A percentile compares a stretch with the other conserved stretches of the same genome.
These are phyloP conservation scores for Drosophila pruinosa DNA, from an alignment of 1,140 invertebrate genomes.

Conservation along the genomic window DNA sequence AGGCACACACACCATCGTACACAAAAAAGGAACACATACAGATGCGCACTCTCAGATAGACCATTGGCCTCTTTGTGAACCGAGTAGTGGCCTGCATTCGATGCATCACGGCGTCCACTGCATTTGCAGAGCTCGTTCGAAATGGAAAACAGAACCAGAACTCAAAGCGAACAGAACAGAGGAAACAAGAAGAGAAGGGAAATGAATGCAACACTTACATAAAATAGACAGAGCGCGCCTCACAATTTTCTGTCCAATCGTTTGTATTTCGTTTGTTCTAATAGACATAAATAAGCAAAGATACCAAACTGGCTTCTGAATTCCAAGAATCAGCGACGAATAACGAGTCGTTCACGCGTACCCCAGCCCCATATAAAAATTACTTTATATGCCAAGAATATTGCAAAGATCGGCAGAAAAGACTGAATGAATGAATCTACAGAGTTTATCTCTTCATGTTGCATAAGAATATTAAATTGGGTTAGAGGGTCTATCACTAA, in stretches of 20 bases:
- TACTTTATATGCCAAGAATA: conserved; percentile 78
- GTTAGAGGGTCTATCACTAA: neutral
- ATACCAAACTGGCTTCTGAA: conserved; percentile 44
- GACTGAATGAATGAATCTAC: conserved; percentile 3
- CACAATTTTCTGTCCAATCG: conserved; percentile 36
- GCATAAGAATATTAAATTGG: conserved; percentile 49
- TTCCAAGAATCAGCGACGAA: conserved; percentile 58
- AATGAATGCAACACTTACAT: conserved; percentile 26
- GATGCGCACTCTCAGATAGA: neutral
- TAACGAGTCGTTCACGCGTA: too few relatives aligned
- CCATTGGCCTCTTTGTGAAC: conserved; percentile 35
- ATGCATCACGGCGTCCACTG: conserved; percentile 29
- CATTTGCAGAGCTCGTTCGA: conserved; percentile 61
- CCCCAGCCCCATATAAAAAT: conserved; percentile 57
- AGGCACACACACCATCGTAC: neutral
- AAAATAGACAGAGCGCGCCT: conserved; percentile 35
- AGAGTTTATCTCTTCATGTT: conserved; percentile 65
- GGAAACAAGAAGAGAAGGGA: conserved; percentile 9
- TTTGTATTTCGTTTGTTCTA: conserved; percentile 20
- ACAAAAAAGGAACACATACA: neutral
- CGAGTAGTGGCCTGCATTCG: conserved; percentile 38
- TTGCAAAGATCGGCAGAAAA: conserved; percentile 26
- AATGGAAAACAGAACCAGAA: conserved; percentile 57
- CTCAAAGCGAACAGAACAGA: conserved; percentile 21
- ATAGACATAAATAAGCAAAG: conserved; percentile 55